Evolutionary conservation across 2,888 invertebrate genomes (phyloP).

Genomic region (Cylloceria caligata): DNA sequence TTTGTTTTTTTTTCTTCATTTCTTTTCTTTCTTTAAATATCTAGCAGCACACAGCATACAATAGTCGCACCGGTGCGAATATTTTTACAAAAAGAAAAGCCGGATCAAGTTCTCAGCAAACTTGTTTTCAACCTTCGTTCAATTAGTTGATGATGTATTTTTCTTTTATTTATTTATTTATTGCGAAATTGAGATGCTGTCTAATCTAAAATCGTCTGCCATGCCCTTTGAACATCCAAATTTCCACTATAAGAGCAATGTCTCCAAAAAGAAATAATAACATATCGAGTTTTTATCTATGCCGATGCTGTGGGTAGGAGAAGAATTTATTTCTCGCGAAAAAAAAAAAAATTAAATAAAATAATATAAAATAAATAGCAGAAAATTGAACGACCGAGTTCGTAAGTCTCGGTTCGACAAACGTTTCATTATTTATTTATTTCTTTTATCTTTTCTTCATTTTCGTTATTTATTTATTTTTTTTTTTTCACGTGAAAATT

Average conservation of each 20-base stretch:
- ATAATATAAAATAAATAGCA: slow-evolving; percentile 17
- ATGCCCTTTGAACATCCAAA: slow-evolving; percentile 51
- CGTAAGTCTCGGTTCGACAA: background rate
- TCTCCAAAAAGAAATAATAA: slow-evolving; percentile 45
- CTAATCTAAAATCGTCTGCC: slow-evolving; percentile 63
- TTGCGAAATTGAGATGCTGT: slow-evolving; percentile 42
- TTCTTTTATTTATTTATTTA: slow-evolving; percentile 22
- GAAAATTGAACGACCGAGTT: slow-evolving; percentile 32
- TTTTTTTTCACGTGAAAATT: slow-evolving; percentile 40
- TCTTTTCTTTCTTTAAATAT: too few relatives aligned
- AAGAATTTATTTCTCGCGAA: slow-evolving; percentile 33
- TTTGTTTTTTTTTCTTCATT: too few relatives aligned
- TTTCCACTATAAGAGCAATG: slow-evolving; percentile 49
- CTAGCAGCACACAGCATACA: slow-evolving; percentile 67
- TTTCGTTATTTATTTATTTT: background rate
- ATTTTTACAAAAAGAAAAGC: slow-evolving; percentile 25
- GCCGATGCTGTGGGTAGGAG: slow-evolving; percentile 48
- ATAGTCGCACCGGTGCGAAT: slow-evolving; percentile 69
- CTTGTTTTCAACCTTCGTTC: slow-evolving; percentile 11
- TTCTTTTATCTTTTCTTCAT: background rate
- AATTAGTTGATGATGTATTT: too few relatives aligned
- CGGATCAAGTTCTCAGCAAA: slow-evolving; percentile 17
- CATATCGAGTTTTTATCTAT: slow-evolving; percentile 41
- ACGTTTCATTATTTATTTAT: background rate
- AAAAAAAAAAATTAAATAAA: slow-evolving; percentile 15